Evolutionary conservation across 1,140 invertebrate genomes (phyloP).

Genomic region (Anagrus nilaparvatae): DNA sequence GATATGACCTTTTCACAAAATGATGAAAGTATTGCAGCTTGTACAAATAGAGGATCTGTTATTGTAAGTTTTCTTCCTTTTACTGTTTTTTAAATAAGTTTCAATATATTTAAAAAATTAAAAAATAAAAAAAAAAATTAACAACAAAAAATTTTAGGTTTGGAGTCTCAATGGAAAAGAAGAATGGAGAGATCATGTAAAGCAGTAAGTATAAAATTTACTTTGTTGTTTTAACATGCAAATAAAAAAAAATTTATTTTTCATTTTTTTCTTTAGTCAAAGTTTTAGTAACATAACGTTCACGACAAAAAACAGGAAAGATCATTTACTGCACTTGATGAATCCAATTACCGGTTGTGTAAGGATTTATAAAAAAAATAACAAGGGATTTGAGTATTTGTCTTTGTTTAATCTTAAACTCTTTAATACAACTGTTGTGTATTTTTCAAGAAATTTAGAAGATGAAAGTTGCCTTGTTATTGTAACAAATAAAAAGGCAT

Average conservation of each 20-base stretch:
- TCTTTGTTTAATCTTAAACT: slow-evolving; percentile 26
- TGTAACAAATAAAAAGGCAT: slow-evolving; percentile 26
- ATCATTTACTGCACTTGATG: slow-evolving; percentile 26
- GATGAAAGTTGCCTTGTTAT: slow-evolving; percentile 27
- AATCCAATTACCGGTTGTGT: slow-evolving; percentile 24
- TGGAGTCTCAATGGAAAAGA: slow-evolving; percentile 24
- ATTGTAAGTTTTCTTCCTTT: slow-evolving; percentile 18
- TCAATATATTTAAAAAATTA: slow-evolving; percentile 8
- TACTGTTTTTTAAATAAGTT: not conserved
- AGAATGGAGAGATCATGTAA: slow-evolving; percentile 12
- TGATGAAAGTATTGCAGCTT: slow-evolving; percentile 29
- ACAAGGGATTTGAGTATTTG: slow-evolving; percentile 18
- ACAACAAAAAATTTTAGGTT: slow-evolving; percentile 19
- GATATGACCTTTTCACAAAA: slow-evolving; percentile 29
- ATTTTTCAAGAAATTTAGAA: slow-evolving; percentile 21
- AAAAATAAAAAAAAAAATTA: not conserved
- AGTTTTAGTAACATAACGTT: slow-evolving; percentile 24
- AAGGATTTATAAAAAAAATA: slow-evolving; percentile 16
- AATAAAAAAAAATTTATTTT: slow-evolving; percentile 4
- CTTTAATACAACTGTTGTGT: slow-evolving; percentile 25
- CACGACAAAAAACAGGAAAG: slow-evolving; percentile 21
- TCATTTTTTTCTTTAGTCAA: slow-evolving; percentile 20
- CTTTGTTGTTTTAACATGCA: not conserved
- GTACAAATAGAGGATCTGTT: slow-evolving; percentile 26
- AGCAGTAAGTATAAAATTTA: slow-evolving; percentile 7